These are phyloP conservation scores for Willisornis vidua DNA, from an alignment of 2,113 vertebrate genomes.

Conservation along the genomic window DNA sequence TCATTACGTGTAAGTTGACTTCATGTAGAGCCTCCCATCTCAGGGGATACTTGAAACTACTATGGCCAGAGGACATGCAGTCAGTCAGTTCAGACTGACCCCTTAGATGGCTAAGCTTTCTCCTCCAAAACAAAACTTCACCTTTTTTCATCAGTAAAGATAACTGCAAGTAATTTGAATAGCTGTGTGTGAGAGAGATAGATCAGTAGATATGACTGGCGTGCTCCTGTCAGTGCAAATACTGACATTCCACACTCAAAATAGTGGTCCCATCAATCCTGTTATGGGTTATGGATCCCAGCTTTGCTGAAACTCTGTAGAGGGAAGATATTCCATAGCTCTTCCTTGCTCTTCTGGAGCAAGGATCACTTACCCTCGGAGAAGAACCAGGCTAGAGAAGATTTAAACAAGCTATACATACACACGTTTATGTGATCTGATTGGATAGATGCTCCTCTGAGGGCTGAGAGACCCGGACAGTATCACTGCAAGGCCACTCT, in stretches of 20 bases:
- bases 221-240: neutral
- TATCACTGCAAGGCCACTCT: neutral
- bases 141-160: neutral
- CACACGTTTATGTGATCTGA: neutral
- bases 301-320: neutral
- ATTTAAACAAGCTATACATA: neutral
- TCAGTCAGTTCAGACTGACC: neutral
- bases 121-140: neutral
- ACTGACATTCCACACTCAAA: neutral
- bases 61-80: neutral
- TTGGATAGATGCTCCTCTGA: neutral
- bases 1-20: neutral
- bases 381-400: neutral
- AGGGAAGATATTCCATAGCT: neutral
- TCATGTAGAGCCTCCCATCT: fast-evolving
- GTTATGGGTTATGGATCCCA: neutral
- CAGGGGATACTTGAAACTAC: neutral
- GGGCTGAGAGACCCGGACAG: neutral
- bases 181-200: neutral
- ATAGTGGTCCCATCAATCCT: neutral
- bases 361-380: neutral
- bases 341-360: neutral
- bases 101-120: neutral
- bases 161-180: neutral
- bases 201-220: fast-evolving